Conservation (phyloP, 1,140 invertebrate species). For the Drosophila busckii region DNA sequence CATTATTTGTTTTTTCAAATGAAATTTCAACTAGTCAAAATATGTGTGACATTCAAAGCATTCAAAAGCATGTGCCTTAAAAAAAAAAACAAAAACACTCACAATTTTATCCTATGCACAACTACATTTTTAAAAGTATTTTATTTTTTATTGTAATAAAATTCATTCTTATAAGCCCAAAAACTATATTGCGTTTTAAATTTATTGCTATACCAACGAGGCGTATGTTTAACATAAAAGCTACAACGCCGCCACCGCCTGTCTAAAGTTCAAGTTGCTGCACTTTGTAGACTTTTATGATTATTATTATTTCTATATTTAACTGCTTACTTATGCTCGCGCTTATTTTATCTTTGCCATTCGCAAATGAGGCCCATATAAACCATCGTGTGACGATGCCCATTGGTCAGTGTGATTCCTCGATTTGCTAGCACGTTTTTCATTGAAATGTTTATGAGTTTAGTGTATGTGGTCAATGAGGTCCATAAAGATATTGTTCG, state of each 20-base stretch:
- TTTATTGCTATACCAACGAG: neutral
- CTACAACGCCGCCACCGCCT: neutral
- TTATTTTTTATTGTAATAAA: neutral
- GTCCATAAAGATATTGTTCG: neutral
- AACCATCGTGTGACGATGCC: conserved; percentile 11
- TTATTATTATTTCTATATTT: conserved; percentile 1
- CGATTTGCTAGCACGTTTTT: conserved; percentile 6
- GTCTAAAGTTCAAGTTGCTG: conserved; percentile 31
- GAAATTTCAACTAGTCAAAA: conserved; percentile 54
- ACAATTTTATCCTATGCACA: conserved; percentile 6
- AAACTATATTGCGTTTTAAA: too few species aligned
- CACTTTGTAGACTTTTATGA: conserved; percentile 24
- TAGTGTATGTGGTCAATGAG: neutral
- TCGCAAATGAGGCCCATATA: too few species aligned
- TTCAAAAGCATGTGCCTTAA: conserved; percentile 40
- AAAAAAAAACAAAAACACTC: conserved; percentile 1
- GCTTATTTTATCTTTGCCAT: too few species aligned
- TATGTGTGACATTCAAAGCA: conserved; percentile 49
- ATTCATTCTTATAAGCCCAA: too few species aligned
- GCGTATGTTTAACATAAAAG: conserved; percentile 43
- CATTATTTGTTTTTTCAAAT: conserved; percentile 48
- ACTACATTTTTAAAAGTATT: conserved; percentile 1
- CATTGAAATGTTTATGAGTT: conserved; percentile 20
- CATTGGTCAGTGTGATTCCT: conserved; percentile 52
- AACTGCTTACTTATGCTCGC: too few species aligned